A percentile compares a stretch with the other conserved stretches of the same genome.
These are phyloP conservation scores for Drosophila teissieri DNA, from an alignment of 1,140 invertebrate species.

Conservation along the genomic window DNA sequence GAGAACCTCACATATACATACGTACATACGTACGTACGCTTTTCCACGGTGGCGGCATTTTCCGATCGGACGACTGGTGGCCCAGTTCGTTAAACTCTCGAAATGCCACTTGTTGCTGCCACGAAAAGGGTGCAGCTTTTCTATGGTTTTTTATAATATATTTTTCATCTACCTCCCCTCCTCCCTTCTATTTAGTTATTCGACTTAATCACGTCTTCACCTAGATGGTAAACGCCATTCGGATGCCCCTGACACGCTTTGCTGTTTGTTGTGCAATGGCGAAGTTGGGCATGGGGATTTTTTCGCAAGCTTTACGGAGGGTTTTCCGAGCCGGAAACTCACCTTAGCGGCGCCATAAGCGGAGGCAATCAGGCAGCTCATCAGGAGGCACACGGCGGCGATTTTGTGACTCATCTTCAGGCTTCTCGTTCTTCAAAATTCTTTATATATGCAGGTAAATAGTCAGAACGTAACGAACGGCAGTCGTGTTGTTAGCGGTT, in stretches of 20 bases:
- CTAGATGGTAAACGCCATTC: constrained; percentile 11
- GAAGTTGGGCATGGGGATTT: constrained; percentile 1
- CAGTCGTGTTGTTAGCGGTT: constrained; percentile 37
- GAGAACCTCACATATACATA: neutral
- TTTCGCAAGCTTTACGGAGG: constrained; percentile 12
- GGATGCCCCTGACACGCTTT: constrained; percentile 44
- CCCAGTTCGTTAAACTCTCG: constrained; percentile 65
- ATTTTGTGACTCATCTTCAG: constrained; percentile 77
- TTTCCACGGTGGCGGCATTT: constrained; percentile 63
- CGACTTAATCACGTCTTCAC: constrained; percentile 31
- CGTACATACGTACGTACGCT: constrained; percentile 7
- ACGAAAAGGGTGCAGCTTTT: constrained; percentile 57
- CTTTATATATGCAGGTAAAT: neutral
- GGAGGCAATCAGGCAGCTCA: constrained; percentile 63
- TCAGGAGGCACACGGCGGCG: constrained; percentile 43
- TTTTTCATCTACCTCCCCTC: neutral
- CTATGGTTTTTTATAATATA: neutral
- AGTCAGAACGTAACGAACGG: constrained; percentile 15
- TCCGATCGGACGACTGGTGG: constrained; percentile 25
- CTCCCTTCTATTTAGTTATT: constrained; percentile 8
- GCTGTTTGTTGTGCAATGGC: constrained; percentile 44
- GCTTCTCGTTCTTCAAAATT: constrained; percentile 35
- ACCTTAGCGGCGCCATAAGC: constrained; percentile 77
- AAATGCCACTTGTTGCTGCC: constrained; percentile 68
- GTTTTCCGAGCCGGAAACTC: constrained; percentile 39